Conservation (phyloP, 2,888 invertebrate genomes). For the Tenthredo mesomela region DNA sequence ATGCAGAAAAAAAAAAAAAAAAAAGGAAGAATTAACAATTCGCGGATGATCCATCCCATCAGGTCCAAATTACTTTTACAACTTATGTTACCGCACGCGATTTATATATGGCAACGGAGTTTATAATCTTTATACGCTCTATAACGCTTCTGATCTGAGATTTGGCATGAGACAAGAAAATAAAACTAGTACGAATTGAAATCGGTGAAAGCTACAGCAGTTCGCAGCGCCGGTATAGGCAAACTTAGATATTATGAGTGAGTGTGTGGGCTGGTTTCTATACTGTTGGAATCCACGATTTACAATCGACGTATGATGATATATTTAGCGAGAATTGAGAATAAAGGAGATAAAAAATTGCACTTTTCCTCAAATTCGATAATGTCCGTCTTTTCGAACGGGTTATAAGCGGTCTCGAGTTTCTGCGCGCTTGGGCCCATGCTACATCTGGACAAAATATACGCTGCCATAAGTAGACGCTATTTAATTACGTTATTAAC, state of each 20-base stretch:
- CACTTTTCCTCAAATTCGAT: background rate
- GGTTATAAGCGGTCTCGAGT: background rate
- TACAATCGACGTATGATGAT: slow-evolving; percentile 55
- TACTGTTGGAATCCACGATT: slow-evolving; percentile 40
- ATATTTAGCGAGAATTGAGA: background rate
- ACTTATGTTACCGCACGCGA: background rate
- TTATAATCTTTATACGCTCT: slow-evolving; percentile 30
- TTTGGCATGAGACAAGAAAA: background rate
- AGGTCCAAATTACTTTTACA: background rate
- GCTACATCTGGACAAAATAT: slow-evolving; percentile 42
- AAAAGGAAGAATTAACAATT: background rate
- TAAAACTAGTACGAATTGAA: slow-evolving; percentile 1
- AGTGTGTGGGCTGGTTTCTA: slow-evolving; percentile 11
- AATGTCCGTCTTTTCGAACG: background rate
- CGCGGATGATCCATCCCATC: background rate
- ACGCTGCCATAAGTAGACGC: slow-evolving; percentile 46
- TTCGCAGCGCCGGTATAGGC: background rate
- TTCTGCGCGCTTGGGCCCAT: slow-evolving; percentile 5
- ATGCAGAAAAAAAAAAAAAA: background rate
- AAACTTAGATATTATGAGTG: background rate
- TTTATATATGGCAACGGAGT: background rate
- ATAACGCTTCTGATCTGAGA: background rate
- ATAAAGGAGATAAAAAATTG: background rate
- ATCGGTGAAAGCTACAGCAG: slow-evolving; percentile 50
- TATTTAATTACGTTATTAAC: slow-evolving; percentile 52